Percentiles rank a stretch among this genome's conserved stretches.
Evolutionary conservation across 2,797 vertebrate species (phyloP).

Genomic region (Clamator glandarius): DNA sequence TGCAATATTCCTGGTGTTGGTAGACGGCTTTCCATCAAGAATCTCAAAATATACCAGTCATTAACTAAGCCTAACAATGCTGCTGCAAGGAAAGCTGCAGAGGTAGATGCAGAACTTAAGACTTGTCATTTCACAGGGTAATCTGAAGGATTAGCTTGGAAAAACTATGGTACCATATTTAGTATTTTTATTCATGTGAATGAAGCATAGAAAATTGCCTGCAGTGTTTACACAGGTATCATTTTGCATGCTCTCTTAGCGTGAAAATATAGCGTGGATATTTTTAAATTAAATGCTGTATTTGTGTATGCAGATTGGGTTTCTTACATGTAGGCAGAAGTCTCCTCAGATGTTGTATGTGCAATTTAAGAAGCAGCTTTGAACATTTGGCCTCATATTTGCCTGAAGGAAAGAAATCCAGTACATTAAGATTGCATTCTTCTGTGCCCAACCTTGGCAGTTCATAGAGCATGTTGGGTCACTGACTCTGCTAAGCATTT

Average conservation of each 20-base stretch:
- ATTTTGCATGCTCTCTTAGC: neutral
- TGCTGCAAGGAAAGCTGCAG: neutral
- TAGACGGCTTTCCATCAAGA: neutral
- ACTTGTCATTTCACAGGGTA: neutral
- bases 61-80: neutral
- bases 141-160: neutral
- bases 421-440: slow-evolving; percentile 21
- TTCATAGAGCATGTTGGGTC: slow-evolving; percentile 41
- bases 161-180: neutral
- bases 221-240: neutral
- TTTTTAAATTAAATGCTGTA: slow-evolving; percentile 11
- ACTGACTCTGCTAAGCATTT: slow-evolving; percentile 33
- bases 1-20: neutral
- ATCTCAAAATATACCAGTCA: neutral
- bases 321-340: slow-evolving; percentile 26
- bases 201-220: neutral
- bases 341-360: slow-evolving; percentile 21
- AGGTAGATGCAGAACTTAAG: neutral
- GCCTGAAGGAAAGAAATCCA: slow-evolving; percentile 50
- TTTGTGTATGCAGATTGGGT: slow-evolving; percentile 11
- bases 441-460: slow-evolving; percentile 22
- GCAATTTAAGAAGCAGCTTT: slow-evolving; percentile 49
- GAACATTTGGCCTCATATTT: slow-evolving; percentile 28
- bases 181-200: neutral
- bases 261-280: neutral